Conservation (phyloP, 2,888 invertebrate species). For the Dynastes maya region DNA sequence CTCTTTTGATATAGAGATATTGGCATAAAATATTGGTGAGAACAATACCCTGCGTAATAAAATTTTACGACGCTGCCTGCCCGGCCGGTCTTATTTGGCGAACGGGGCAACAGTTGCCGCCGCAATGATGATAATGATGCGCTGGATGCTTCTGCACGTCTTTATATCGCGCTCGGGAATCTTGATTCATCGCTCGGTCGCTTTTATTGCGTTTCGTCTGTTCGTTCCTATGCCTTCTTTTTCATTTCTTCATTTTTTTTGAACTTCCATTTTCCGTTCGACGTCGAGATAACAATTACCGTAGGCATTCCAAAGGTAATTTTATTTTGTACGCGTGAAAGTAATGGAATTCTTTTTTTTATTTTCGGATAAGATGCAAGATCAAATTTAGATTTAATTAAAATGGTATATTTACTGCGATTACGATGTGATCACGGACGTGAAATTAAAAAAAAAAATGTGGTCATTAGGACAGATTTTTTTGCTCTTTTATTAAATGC, state of each 20-base stretch:
- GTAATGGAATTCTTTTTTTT: constrained; percentile 1
- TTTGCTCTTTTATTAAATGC: too few species aligned
- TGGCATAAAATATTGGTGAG: constrained; percentile 65
- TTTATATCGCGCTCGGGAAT: constrained; percentile 46
- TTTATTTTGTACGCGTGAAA: constrained; percentile 3
- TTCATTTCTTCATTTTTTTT: not conserved
- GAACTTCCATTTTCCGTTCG: constrained; percentile 1
- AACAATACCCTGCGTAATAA: constrained; percentile 65
- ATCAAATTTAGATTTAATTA: not conserved
- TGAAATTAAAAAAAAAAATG: too few species aligned
- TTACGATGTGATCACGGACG: too few species aligned
- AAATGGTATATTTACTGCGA: not conserved
- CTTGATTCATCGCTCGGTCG: constrained; percentile 45
- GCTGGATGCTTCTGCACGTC: constrained; percentile 46
- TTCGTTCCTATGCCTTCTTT: not conserved
- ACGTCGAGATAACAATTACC: constrained; percentile 2
- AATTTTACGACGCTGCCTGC: constrained; percentile 63
- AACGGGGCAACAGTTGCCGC: constrained; percentile 48
- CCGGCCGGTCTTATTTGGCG: constrained; percentile 46
- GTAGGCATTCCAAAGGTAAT: not conserved
- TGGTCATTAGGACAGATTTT: too few species aligned
- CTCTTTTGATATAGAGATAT: constrained; percentile 60
- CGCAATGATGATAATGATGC: constrained; percentile 44
- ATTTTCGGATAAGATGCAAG: not conserved
- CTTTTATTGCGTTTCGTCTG: constrained; percentile 37